A percentile compares a stretch with the other conserved stretches of the same genome.
Conservation (phyloP, 2,888 invertebrate genomes). For the Sinopyrophorus schimmeli region DNA sequence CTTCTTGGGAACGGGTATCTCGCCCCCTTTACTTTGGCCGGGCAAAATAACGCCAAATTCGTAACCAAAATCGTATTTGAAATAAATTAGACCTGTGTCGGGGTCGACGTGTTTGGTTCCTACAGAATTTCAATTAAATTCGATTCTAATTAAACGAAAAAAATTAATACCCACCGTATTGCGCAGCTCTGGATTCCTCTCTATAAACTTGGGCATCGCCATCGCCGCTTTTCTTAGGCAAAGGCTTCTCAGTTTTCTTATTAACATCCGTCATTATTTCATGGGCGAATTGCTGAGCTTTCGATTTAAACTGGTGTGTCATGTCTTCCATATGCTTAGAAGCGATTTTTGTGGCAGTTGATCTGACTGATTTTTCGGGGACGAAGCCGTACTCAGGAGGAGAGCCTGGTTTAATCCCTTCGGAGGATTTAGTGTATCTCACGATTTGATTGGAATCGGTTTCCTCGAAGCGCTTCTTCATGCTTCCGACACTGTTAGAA, state of each 20-base stretch:
- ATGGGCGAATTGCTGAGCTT: slow-evolving; percentile 68
- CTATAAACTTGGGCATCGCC: slow-evolving; percentile 69
- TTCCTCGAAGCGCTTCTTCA: slow-evolving; percentile 44
- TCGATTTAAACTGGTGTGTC: slow-evolving; percentile 69
- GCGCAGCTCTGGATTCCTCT: slow-evolving; percentile 70
- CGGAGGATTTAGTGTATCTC: slow-evolving; percentile 19
- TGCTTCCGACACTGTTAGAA: slow-evolving; percentile 30
- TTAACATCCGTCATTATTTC: slow-evolving; percentile 67
- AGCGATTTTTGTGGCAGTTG: slow-evolving; percentile 58
- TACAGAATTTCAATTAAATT: slow-evolving; percentile 42
- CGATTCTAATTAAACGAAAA: not conserved
- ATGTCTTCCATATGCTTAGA: slow-evolving; percentile 68
- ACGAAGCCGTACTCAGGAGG: slow-evolving; percentile 64
- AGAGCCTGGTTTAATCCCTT: slow-evolving; percentile 59
- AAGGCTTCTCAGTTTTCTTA: slow-evolving; percentile 53
- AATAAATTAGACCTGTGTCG: slow-evolving; percentile 75
- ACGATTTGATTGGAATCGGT: slow-evolving; percentile 44
- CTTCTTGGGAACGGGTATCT: slow-evolving; percentile 55
- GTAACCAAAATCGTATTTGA: slow-evolving; percentile 81
- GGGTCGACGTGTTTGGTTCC: slow-evolving; percentile 78
- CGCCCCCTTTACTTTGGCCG: slow-evolving; percentile 62
- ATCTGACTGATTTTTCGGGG: slow-evolving; percentile 52
- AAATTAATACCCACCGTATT: slow-evolving; percentile 64
- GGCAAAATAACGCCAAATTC: slow-evolving; percentile 76
- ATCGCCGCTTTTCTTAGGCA: slow-evolving; percentile 55